Percentiles rank a stretch among this genome's conserved stretches.
phyloP scores from a whole-genome alignment of 2,888 invertebrate genomes.

The Drosophila paracracens region DNA sequence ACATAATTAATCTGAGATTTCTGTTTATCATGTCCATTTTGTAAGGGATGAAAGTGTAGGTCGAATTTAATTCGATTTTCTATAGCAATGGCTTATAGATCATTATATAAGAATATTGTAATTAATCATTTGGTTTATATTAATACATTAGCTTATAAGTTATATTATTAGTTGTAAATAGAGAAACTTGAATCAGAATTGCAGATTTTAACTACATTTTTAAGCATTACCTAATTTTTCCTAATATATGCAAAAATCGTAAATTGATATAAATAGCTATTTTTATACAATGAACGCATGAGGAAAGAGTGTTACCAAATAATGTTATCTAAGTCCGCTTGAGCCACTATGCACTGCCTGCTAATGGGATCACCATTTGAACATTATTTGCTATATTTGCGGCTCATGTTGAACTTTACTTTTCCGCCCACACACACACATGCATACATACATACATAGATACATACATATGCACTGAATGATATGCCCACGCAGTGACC shows the following conservation, averaged over 20 bases:
- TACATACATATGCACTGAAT: not conserved
- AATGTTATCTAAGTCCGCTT: not conserved
- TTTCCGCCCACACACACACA: constrained; percentile 11
- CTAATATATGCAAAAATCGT: not conserved
- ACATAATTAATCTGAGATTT: not conserved
- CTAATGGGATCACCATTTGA: constrained; percentile 27
- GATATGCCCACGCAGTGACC: constrained; percentile 29
- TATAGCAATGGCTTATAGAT: not conserved
- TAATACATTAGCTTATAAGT: not conserved
- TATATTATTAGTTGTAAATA: not conserved
- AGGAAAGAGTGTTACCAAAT: not conserved
- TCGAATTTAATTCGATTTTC: not conserved
- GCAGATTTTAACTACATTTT: not conserved
- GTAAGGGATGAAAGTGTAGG: not conserved
- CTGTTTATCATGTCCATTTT: rapidly evolving
- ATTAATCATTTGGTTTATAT: not conserved
- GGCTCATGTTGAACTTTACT: constrained; percentile 19
- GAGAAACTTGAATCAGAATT: not conserved
- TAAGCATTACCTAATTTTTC: not conserved
- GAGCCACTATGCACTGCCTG: constrained; percentile 27
- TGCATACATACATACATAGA: not conserved
- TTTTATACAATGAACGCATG: not conserved
- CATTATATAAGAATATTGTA: not conserved
- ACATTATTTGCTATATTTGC: constrained; percentile 22
- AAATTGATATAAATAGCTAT: not conserved